Evolutionary conservation across 2,888 invertebrate genomes (phyloP).

Genomic region (Chalcosyrphus nemorum): DNA sequence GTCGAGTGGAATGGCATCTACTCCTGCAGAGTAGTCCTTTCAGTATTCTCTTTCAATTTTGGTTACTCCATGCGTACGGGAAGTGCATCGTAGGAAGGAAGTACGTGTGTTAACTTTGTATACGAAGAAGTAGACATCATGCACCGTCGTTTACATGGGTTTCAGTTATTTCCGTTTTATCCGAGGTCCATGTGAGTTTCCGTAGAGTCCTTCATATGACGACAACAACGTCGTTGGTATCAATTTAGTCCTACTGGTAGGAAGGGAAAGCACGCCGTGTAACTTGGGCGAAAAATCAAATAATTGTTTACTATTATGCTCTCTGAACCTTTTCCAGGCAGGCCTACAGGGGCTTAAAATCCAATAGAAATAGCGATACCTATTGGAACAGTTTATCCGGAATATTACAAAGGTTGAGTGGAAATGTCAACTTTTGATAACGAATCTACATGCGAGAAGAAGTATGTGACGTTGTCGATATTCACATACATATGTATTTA

Average conservation of each 20-base stretch:
- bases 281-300: not conserved
- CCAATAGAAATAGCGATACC: not conserved
- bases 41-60: not conserved
- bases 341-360: not conserved
- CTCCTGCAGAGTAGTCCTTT: not conserved
- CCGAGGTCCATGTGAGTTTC: not conserved
- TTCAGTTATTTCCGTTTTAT: not conserved
- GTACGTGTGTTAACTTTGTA: not conserved
- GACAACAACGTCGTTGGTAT: not conserved
- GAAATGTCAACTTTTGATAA: not conserved
- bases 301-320: not conserved
- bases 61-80: not conserved
- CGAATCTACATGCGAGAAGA: no score
- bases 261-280: no score
- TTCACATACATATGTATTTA: no score
- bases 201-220: not conserved
- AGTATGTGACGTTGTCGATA: no score
- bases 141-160: not conserved
- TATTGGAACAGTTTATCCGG: not conserved
- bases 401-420: not conserved
- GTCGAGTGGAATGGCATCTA: not conserved
- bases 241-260: not conserved
- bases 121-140: not conserved
- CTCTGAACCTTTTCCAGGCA: not conserved
- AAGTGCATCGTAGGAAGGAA: not conserved